Conservation (phyloP, 2,113 vertebrate genomes). For the Struthio camelus region DNA sequence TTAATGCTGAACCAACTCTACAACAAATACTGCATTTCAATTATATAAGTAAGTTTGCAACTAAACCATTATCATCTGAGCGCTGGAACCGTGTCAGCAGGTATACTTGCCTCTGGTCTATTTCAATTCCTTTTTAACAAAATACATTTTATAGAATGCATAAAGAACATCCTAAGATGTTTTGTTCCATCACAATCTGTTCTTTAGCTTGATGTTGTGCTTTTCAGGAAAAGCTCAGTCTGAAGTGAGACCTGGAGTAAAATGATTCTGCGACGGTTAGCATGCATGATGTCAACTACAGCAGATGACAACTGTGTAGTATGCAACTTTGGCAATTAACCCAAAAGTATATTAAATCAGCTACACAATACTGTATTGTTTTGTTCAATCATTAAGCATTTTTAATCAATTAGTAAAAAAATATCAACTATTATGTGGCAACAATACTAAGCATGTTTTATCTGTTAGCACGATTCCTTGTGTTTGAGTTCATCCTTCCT, state of each 20-base stretch:
- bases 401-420: conserved; percentile 11
- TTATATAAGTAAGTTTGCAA: background rate
- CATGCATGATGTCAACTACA: background rate
- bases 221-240: background rate
- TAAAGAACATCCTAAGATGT: background rate
- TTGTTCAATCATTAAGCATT: background rate
- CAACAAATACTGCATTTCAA: background rate
- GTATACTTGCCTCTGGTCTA: background rate
- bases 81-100: background rate
- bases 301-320: background rate
- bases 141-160: background rate
- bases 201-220: background rate
- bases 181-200: background rate
- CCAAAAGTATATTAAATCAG: background rate
- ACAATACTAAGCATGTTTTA: background rate
- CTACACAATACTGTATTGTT: background rate
- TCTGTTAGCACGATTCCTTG: background rate
- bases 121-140: background rate
- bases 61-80: background rate
- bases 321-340: background rate
- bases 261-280: background rate
- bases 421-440: background rate
- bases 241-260: background rate
- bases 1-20: background rate
- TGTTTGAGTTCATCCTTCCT: background rate